These are phyloP conservation scores for Pelecanoides urinatrix DNA, from an alignment of 2,113 vertebrate genomes.

Conservation along the genomic window DNA sequence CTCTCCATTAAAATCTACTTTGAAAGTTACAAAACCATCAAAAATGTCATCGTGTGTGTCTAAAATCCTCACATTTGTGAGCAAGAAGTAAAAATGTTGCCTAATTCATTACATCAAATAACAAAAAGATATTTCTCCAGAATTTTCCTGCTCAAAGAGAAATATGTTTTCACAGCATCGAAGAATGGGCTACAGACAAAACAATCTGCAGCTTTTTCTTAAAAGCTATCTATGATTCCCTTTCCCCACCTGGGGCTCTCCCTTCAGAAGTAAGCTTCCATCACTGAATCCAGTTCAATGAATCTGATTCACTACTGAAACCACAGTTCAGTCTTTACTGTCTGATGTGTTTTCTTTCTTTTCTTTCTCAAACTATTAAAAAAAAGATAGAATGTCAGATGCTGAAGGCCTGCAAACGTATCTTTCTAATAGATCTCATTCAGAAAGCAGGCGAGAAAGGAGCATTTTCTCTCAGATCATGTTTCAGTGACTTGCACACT, in stretches of 20 bases:
- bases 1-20: neutral
- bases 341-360: neutral
- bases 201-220: neutral
- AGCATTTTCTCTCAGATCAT: neutral
- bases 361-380: neutral
- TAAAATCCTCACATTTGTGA: neutral
- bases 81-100: neutral
- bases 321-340: neutral
- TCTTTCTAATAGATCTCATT: neutral
- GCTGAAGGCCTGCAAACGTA: neutral
- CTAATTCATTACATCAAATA: neutral
- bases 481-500: neutral
- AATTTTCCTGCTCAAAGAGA: neutral
- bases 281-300: neutral
- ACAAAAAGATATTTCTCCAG: neutral
- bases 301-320: neutral
- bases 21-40: neutral
- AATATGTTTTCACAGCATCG: neutral
- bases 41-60: fast-evolving
- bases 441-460: neutral
- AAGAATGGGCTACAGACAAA: neutral
- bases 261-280: neutral
- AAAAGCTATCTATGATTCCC: neutral
- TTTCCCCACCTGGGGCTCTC: neutral
- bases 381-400: neutral